Percentiles rank a stretch among this genome's conserved stretches.
phyloP scores from a whole-genome alignment of 2,797 vertebrate genomes.

The Enteromius radiatus region DNA sequence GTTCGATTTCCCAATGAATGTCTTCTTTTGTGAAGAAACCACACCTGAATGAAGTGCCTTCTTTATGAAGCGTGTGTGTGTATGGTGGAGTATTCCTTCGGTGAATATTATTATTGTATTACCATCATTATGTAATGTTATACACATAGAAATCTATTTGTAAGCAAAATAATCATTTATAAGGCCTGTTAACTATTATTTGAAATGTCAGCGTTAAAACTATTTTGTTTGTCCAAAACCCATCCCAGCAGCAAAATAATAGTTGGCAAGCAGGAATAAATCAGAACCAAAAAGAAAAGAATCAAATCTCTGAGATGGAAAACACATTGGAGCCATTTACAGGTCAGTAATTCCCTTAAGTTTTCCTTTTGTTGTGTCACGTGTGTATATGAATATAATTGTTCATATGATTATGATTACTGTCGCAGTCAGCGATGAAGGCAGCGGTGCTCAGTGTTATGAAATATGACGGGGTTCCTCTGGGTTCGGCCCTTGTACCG shows the following conservation, averaged over 20 bases:
- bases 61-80: too few species aligned
- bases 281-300: neutral
- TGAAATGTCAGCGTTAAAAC: neutral
- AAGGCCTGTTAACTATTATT: too few species aligned
- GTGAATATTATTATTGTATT: neutral
- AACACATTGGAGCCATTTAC: neutral
- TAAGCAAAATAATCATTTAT: too few species aligned
- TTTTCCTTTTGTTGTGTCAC: neutral
- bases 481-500: slow-evolving; percentile 15
- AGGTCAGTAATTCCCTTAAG: neutral
- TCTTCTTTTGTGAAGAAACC: neutral
- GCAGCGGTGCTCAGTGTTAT: neutral
- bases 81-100: neutral
- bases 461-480: neutral
- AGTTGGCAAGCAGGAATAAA: neutral
- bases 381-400: neutral
- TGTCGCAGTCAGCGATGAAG: neutral
- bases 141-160: too few species aligned
- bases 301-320: neutral
- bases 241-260: too few species aligned
- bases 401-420: neutral
- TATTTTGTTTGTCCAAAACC: neutral
- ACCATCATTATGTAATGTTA: neutral
- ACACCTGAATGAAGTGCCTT: neutral
- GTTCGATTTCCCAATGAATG: neutral